Evolutionary conservation across 2,888 invertebrate species (phyloP), one percentile per base, ranked within the genome.

Genomic region (Philhelius pedissequus): DNA sequence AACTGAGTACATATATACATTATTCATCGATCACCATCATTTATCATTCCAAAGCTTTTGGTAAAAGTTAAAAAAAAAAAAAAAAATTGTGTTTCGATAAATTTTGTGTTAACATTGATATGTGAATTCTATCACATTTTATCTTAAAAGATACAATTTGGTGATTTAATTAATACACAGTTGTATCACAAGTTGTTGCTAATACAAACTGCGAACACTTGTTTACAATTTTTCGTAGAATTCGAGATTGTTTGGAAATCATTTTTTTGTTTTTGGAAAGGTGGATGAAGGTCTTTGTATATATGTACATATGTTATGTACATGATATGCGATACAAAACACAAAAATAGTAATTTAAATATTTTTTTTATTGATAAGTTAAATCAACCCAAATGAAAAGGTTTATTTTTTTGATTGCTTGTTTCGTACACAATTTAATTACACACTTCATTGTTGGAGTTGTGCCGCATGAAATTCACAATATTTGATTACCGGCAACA

Each of bases 201-300:
- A 62, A 74, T 60, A 79, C 79, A 74, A 79, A 79, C 68, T 79
- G 68, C 43, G 18, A 60, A 68, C 60, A 79, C 68, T 62, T 69
- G 74, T 62, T 54, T 38, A 54, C 50, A 38, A 15, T 38, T 40
- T 50, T 50, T 68, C 32, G 27, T 20, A 30, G 30, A 68, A 48
- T 60, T 68, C 32, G n/a, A 38, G 20, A 11, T 5, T 48, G 0
- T 11, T 45, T 1, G 4, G 22, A 22, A 48, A 48, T 22, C n/a
- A n/a, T n/a, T n/a, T n/a, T n/a, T n/a, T n/a, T n/a, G n/a, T n/a
- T n/a, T n/a, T n/a, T n/a, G n/a, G n/a, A n/a, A n/a, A n/a, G n/a
- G n/a, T n/a, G n/a, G n/a, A n/a, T n/a, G n/a, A n/a, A n/a, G n/a
- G n/a, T n/a, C n/a, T n/a, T n/a, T n/a, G n/a, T n/a, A n/a, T n/a